A percentile compares a stretch with the other conserved stretches of the same genome.
These are phyloP conservation scores for Punctoribates punctum DNA, from an alignment of 2,888 invertebrate genomes.

Conservation along the genomic window DNA sequence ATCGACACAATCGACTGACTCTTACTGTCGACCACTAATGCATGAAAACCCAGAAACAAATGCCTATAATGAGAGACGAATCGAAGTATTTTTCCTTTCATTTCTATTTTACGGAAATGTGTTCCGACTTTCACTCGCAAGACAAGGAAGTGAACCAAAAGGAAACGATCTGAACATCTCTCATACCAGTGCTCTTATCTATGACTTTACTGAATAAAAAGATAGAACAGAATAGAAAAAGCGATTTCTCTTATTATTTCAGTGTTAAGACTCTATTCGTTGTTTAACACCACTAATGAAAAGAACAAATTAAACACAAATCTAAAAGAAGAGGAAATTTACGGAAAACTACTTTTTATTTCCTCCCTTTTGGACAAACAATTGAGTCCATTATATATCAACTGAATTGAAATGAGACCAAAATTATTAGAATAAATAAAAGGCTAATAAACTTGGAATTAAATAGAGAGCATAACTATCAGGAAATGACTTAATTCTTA, in stretches of 20 bases:
- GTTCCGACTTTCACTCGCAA: background rate
- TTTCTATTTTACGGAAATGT: slow-evolving; percentile 27
- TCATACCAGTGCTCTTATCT: background rate
- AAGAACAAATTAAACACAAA: slow-evolving; percentile 12
- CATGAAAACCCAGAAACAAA: slow-evolving; percentile 20
- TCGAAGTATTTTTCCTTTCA: background rate
- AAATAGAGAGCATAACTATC: too few species aligned
- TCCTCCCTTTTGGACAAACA: background rate
- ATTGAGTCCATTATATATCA: too few species aligned
- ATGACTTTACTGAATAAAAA: background rate
- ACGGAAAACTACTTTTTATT: background rate
- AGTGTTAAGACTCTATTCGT: background rate
- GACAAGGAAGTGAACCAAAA: background rate
- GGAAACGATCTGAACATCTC: slow-evolving; percentile 13
- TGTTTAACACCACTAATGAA: slow-evolving; percentile 2
- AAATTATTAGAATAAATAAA: too few species aligned
- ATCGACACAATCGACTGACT: background rate
- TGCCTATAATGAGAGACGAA: background rate
- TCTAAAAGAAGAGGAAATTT: background rate
- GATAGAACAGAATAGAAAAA: background rate
- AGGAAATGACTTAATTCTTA: too few species aligned
- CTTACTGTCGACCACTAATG: background rate
- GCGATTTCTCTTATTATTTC: background rate
- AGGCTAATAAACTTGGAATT: too few species aligned
- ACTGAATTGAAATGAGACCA: too few species aligned